Percentiles rank a stretch among this genome's conserved stretches.
phyloP scores from a whole-genome alignment of 2,888 invertebrate species.

The Cyrtodaria siliqua region DNA sequence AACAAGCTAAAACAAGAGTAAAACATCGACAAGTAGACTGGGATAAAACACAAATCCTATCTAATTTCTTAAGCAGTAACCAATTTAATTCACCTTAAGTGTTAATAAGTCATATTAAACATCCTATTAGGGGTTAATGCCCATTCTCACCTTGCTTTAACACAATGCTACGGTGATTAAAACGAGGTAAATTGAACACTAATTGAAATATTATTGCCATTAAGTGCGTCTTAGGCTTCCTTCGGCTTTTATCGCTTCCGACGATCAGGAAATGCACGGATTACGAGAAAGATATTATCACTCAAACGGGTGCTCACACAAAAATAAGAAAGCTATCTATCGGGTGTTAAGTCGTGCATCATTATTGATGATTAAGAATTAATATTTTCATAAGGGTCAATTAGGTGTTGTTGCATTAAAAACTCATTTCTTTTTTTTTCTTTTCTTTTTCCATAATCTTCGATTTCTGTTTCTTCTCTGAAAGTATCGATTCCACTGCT shows the following conservation, averaged over 20 bases:
- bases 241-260: conserved; percentile 34
- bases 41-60: conserved; percentile 9
- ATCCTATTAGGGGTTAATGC: conserved; percentile 11
- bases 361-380: too few species aligned
- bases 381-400: too few species aligned
- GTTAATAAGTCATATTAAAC: conserved; percentile 17
- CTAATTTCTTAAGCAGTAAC: neutral
- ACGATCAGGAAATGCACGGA: conserved; percentile 17
- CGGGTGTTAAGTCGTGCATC: too few species aligned
- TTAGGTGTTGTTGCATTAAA: too few species aligned
- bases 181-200: conserved; percentile 23
- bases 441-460: too few species aligned
- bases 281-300: conserved; percentile 14
- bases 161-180: conserved; percentile 25
- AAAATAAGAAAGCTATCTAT: too few species aligned
- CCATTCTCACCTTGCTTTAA: conserved; percentile 11
- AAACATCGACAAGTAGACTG: neutral
- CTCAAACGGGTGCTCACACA: too few species aligned
- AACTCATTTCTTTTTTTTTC: too few species aligned
- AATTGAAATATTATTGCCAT: conserved; percentile 32
- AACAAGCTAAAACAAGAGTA: neutral
- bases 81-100: conserved; percentile 9
- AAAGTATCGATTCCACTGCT: too few species aligned
- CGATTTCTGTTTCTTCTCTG: too few species aligned
- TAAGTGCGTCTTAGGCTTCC: conserved; percentile 21